These are phyloP conservation scores for Myotis brandtii DNA, from an alignment of 2,113 vertebrate genomes.

Conservation along the genomic window DNA sequence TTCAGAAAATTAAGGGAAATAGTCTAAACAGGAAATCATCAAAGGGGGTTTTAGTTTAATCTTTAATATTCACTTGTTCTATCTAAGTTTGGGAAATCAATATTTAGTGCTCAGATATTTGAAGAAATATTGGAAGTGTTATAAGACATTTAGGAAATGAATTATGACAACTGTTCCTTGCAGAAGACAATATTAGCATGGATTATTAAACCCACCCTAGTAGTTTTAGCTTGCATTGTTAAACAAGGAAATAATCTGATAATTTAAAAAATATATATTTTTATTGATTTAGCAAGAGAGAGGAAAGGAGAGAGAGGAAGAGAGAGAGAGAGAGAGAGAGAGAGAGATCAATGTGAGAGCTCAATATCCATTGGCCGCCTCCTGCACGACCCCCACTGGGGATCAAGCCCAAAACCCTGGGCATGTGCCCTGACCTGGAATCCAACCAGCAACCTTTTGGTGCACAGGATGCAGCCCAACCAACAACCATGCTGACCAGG, in stretches of 20 bases:
- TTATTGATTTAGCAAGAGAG: too few relatives aligned
- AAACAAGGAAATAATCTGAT: slow-evolving; percentile 4
- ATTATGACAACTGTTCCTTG: slow-evolving; percentile 31
- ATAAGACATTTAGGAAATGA: slow-evolving; percentile 42
- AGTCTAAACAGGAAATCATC: slow-evolving; percentile 38
- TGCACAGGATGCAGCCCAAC: too few relatives aligned
- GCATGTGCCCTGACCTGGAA: too few relatives aligned
- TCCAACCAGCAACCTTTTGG: too few relatives aligned
- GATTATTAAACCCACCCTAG: slow-evolving; percentile 4
- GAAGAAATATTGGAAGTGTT: slow-evolving; percentile 51
- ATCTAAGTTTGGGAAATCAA: slow-evolving; percentile 33
- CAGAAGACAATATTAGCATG: slow-evolving; percentile 14
- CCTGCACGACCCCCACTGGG: too few relatives aligned
- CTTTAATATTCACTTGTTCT: slow-evolving; percentile 36
- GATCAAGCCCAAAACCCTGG: too few relatives aligned
- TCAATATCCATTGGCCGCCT: too few relatives aligned
- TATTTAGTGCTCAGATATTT: slow-evolving; percentile 46
- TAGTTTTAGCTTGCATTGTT: slow-evolving; percentile 52
- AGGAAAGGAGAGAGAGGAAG: too few relatives aligned
- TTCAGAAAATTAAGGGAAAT: slow-evolving; percentile 65
- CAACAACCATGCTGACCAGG: too few relatives aligned
- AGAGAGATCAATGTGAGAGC: too few relatives aligned
- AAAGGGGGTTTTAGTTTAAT: slow-evolving; percentile 48
- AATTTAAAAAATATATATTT: too few relatives aligned
- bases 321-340: too few relatives aligned